Conservation (phyloP, 2,888 invertebrate species). For the Phaonia tiefii region DNA sequence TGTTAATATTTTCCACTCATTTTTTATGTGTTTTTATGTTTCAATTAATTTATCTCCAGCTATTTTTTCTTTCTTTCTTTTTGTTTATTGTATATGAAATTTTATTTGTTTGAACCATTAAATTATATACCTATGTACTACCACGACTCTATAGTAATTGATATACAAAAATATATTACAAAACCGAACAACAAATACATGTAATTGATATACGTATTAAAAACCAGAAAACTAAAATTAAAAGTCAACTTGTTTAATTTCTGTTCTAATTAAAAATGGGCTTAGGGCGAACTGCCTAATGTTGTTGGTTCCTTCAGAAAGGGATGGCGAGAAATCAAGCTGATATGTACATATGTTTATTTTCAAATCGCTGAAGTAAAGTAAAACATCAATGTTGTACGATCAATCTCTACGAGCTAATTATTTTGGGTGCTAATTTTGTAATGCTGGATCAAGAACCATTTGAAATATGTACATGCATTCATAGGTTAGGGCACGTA, state of each 20-base stretch:
- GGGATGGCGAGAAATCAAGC: neutral
- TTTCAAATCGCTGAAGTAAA: no score
- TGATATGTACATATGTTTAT: no score
- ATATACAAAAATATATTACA: constrained; percentile 32
- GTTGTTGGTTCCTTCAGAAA: no score
- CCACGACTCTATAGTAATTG: constrained; percentile 60
- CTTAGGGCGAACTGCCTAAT: no score
- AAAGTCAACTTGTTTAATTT: constrained; percentile 47
- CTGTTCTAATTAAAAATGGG: constrained; percentile 77
- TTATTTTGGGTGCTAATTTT: no score
- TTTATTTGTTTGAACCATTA: constrained; percentile 36
- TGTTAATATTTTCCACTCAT: neutral
- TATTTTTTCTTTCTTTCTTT: constrained; percentile 15
- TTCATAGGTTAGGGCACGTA: no score
- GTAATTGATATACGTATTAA: constrained; percentile 69
- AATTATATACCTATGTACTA: constrained; percentile 30
- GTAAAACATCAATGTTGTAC: no score
- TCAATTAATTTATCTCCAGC: constrained; percentile 6
- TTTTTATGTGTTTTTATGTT: constrained; percentile 15
- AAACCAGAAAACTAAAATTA: constrained; percentile 43
- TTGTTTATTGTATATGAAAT: neutral
- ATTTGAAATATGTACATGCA: no score
- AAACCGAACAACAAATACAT: constrained; percentile 58
- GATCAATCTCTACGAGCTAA: no score
- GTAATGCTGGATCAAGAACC: no score